Base-by-base conservation (phyloP, 2,113 vertebrate species). In the Jaculus jaculus region DNA sequence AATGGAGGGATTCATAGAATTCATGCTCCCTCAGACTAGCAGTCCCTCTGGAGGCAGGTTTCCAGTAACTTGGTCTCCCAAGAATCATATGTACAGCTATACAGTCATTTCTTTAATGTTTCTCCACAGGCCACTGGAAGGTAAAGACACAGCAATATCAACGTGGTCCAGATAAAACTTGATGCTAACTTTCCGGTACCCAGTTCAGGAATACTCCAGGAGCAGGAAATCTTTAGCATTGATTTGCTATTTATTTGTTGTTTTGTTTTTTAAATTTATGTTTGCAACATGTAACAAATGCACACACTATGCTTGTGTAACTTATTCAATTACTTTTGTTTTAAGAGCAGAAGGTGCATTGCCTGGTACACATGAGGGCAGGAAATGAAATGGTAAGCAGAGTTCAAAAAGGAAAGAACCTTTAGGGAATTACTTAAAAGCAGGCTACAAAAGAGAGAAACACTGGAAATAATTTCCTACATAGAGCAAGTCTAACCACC, bases 361-460 rank as follows among this genome's bases (percentile, higher is more conserved):
- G 15, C 9, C 32, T 34, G 21, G 74, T 37, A 63, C 32, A 37
- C 17, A n/a, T 20, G 17, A 32, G 32, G 11, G 28, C 37, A 84
- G 34, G 28, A 88, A 88, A 73, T 77, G 9, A 93, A 91, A 90
- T 81, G 1, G 47, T 65, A 90, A 66, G 42, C 32, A 93, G 32
- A 82, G 23, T 7, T 95, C 54, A 68, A 75, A 95, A 92, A 65
- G n/a, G 47, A 93, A 87, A 26, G 69, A 71, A 58, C 28, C 30
- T 51, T 92, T 68, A 61, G 65, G 51, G 60, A 85, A 42, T 65
- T 84, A 78, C 47, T 72, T n/a, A 58, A 73, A 74, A 77, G 32
- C 9, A 77, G 63, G 3, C 28, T 90, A 24, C 16, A 63, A 63
- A 63, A 32, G 75, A 90, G 24, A 34, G 32, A 6, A 87, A 71